These are phyloP conservation scores for Xiphophorus hellerii DNA, from an alignment of 2,113 vertebrate genomes.

Conservation along the genomic window DNA sequence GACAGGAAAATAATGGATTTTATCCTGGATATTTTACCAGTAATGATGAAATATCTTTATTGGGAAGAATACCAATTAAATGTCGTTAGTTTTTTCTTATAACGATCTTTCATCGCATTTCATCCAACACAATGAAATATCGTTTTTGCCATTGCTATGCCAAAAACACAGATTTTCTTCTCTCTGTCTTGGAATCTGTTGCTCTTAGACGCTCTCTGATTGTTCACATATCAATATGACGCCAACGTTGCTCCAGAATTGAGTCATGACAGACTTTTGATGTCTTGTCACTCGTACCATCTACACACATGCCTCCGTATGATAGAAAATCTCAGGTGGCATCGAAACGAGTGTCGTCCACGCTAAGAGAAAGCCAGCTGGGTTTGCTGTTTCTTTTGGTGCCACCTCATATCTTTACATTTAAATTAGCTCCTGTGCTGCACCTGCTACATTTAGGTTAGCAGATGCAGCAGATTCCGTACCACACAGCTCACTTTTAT, in stretches of 20 bases:
- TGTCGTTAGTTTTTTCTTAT: too few relatives aligned
- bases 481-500: background rate
- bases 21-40: too few relatives aligned
- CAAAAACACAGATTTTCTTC: background rate
- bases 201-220: background rate
- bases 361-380: slow-evolving; percentile 18
- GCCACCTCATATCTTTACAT: background rate
- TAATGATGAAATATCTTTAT: too few relatives aligned
- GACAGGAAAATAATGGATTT: too few relatives aligned
- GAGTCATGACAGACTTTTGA: background rate
- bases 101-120: too few relatives aligned
- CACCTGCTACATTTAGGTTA: background rate
- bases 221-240: background rate
- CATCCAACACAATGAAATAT: too few relatives aligned
- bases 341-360: background rate
- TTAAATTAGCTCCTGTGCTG: too few relatives aligned
- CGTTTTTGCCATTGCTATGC: background rate
- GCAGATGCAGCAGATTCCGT: background rate
- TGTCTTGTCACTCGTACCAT: too few relatives aligned
- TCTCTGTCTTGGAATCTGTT: background rate
- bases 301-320: background rate
- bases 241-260: background rate
- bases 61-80: too few relatives aligned
- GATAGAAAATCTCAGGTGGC: background rate
- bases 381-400: background rate